Conservation (phyloP, 2,797 vertebrate genomes). For the Denticeps clupeoides region DNA sequence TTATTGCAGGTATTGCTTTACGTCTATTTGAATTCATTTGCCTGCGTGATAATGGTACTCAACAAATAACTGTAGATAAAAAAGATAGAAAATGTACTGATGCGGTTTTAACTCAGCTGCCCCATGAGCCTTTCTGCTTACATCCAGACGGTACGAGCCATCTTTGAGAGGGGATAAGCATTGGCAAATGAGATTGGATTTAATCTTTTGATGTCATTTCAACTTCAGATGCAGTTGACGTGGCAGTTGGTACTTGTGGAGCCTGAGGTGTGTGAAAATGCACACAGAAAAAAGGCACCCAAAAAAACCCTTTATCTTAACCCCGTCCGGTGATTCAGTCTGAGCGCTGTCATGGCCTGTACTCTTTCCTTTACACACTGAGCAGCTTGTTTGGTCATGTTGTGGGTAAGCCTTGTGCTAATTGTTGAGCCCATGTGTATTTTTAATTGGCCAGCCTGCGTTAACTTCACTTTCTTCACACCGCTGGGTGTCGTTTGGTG, state of each 20-base stretch:
- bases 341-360: conserved; percentile 7
- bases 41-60: background rate
- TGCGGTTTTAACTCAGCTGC: background rate
- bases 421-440: conserved; percentile 27
- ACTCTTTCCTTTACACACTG: no score
- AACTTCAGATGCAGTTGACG: conserved; percentile 35
- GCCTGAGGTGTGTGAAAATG: background rate
- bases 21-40: no score
- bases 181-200: conserved; percentile 43
- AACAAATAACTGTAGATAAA: background rate
- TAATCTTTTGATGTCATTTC: conserved; percentile 49
- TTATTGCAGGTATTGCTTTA: no score
- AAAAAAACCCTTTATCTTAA: no score
- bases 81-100: background rate
- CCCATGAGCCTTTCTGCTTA: background rate
- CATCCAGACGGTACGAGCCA: background rate
- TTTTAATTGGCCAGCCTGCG: conserved; percentile 30
- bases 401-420: conserved; percentile 16
- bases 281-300: no score
- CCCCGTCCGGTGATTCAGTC: no score
- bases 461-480: conserved; percentile 20
- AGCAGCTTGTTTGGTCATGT: conserved; percentile 15
- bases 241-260: conserved; percentile 16
- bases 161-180: conserved; percentile 36
- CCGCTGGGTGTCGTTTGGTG: conserved; percentile 5